phyloP scores from a whole-genome alignment of 2,797 vertebrate species.

The Sylvilagus floridanus region DNA sequence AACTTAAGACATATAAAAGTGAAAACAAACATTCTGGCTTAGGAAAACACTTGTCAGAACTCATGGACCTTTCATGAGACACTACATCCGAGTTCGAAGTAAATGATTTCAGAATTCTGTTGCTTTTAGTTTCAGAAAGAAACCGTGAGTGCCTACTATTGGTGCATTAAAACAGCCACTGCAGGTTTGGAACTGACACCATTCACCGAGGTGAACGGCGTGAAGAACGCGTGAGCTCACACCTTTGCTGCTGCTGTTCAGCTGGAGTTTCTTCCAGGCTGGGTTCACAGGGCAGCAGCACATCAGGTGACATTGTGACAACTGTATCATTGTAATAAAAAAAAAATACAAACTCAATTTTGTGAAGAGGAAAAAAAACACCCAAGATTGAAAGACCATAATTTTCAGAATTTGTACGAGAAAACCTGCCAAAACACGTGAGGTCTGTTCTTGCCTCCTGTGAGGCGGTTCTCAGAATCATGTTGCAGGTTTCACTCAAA shows the following conservation, averaged over 20 bases:
- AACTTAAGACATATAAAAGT: not conserved
- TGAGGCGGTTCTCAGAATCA: not conserved
- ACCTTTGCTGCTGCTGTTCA: conserved; percentile 85
- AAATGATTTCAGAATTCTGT: conserved; percentile 10
- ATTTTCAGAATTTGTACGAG: conserved; percentile 55
- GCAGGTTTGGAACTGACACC: conserved; percentile 62
- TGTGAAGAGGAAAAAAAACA: conserved; percentile 63
- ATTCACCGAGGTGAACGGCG: conserved; percentile 78
- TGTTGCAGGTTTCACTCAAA: not conserved
- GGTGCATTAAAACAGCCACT: conserved; percentile 55
- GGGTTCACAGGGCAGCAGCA: conserved; percentile 82
- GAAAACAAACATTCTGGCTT: not conserved
- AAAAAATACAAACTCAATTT: conserved; percentile 83
- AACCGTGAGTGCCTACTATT: not conserved
- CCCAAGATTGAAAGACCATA: conserved; percentile 61
- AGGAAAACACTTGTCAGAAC: conserved; percentile 23
- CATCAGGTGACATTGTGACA: conserved; percentile 82
- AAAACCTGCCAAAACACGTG: conserved; percentile 61
- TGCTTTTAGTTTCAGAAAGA: conserved; percentile 63
- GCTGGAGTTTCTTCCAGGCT: conserved; percentile 83
- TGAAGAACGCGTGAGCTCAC: conserved; percentile 76
- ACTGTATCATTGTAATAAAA: conserved; percentile 81
- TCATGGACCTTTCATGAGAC: not conserved
- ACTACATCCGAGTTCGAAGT: not conserved
- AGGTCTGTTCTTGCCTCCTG: not conserved